phyloP scores from a whole-genome alignment of 2,888 invertebrate genomes.

The Netelia inedita region DNA sequence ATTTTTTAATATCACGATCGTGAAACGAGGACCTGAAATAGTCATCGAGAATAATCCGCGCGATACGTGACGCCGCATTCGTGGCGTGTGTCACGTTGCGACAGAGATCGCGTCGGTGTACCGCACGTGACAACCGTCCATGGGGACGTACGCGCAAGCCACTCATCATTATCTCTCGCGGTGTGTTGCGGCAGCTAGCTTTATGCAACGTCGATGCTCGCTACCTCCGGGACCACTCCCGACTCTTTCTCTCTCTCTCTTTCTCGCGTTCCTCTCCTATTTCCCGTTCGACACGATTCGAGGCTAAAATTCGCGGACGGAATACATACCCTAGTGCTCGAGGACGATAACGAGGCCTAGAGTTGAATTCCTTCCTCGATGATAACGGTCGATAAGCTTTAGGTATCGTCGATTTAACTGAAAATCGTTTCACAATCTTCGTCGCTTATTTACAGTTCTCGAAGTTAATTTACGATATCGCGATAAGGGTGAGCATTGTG shows the following conservation, averaged over 20 bases:
- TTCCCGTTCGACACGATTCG: conserved; percentile 14
- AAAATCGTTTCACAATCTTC: too few relatives aligned
- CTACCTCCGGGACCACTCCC: not conserved
- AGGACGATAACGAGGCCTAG: not conserved
- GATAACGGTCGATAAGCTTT: conserved; percentile 31
- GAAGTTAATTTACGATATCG: not conserved
- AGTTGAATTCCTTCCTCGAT: conserved; percentile 19
- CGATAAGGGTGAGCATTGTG: too few relatives aligned
- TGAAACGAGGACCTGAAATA: too few relatives aligned
- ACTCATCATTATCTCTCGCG: conserved; percentile 58
- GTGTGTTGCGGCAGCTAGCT: conserved; percentile 40
- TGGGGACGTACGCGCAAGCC: conserved; percentile 25
- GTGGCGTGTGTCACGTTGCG: conserved; percentile 54
- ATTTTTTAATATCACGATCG: too few relatives aligned
- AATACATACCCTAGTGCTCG: not conserved
- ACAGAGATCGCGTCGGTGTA: conserved; percentile 55
- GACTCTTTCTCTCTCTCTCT: not conserved
- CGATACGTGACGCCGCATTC: conserved; percentile 39
- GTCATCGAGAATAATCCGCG: too few relatives aligned
- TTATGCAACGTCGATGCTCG: conserved; percentile 20
- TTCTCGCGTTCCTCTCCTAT: not conserved
- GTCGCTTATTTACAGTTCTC: not conserved
- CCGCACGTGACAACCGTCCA: conserved; percentile 59
- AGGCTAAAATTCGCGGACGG: conserved; percentile 30
- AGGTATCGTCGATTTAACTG: not conserved